Evolutionary conservation across 2,888 invertebrate species (phyloP), one percentile per base, ranked within the genome.

Genomic region (Limulus polyphemus): DNA sequence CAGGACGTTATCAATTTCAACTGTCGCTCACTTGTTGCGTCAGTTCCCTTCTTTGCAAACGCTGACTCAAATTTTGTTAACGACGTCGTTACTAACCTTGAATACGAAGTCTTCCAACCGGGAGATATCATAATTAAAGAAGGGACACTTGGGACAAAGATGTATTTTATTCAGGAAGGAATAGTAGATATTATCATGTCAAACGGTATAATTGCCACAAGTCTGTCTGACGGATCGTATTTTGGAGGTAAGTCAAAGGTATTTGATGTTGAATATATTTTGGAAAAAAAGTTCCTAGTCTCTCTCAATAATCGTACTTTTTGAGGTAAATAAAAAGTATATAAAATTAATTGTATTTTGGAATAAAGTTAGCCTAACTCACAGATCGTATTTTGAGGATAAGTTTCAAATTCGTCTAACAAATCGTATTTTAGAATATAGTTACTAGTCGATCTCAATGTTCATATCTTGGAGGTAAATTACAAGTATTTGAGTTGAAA

Each of bases 21-120:
- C 82, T 97, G 97, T 81, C 84, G 97, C 76, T 93, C 94, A 72
- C 84, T 97, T 75, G 97, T 97, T 73, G 95, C 95, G 69, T 95
- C 95, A 64, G 97, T 97, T 75, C 97, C 97, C 72, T 97, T 97
- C 84, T 97, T 97, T 79, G 93, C 95, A 69, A 94, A 97, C 78
- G 95, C 97, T 70, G 97, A 97, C 80, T 90, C 92, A 71, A 92
- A 94, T 81, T 97, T 97, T 79, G 97, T 97, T 74, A 94, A 95
- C 68, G 95, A 95, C 78, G 94, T 97, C 76, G 94, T 97, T 75
- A 95, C 95, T 73, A 95, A 95, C 82, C 84, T 97, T 76, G 87
- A 91, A 82, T 97, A 97, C 82, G 97, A 97, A 87, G 94, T 95
- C 84, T 97, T 94, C 86, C 95, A 97, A 81, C 95, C 97, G 81